Evolutionary conservation across 2,113 vertebrate genomes (phyloP).

Genomic region (Rhinogobius similis): DNA sequence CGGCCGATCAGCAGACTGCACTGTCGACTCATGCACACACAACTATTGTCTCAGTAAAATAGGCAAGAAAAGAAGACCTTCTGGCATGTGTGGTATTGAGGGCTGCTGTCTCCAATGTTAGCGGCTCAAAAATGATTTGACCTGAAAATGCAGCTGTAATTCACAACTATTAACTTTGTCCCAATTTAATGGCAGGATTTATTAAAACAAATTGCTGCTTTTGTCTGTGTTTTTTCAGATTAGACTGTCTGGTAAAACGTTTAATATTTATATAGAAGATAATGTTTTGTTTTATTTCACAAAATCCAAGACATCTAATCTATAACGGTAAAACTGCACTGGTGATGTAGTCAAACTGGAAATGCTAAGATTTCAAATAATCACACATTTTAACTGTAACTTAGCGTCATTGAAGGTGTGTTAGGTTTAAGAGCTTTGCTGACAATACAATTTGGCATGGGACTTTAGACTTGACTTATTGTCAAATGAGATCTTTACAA

Average conservation of each 20-base stretch:
- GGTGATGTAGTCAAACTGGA: neutral
- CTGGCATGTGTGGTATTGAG: conserved; percentile 41
- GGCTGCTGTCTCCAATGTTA: conserved; percentile 25
- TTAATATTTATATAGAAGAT: neutral
- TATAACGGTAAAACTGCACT: neutral
- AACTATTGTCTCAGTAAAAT: conserved; percentile 21
- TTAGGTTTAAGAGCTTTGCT: neutral
- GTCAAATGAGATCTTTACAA: neutral
- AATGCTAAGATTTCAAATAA: neutral
- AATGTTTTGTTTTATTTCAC: neutral
- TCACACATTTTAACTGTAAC: neutral
- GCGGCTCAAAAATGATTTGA: neutral
- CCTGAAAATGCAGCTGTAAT: neutral
- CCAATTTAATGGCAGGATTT: conserved; percentile 5
- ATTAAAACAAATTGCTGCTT: neutral
- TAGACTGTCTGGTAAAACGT: neutral
- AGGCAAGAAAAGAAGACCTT: conserved; percentile 27
- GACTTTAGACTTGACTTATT: neutral
- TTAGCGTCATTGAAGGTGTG: neutral
- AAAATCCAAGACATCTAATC: neutral
- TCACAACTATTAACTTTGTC: neutral
- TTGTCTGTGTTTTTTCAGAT: conserved; percentile 8
- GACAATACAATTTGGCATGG: neutral
- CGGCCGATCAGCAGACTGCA: conserved; percentile 23
- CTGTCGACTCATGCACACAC: conserved; percentile 17